Evolutionary conservation across 1,140 invertebrate species (phyloP).

Genomic region (Tigriopus japonicus): DNA sequence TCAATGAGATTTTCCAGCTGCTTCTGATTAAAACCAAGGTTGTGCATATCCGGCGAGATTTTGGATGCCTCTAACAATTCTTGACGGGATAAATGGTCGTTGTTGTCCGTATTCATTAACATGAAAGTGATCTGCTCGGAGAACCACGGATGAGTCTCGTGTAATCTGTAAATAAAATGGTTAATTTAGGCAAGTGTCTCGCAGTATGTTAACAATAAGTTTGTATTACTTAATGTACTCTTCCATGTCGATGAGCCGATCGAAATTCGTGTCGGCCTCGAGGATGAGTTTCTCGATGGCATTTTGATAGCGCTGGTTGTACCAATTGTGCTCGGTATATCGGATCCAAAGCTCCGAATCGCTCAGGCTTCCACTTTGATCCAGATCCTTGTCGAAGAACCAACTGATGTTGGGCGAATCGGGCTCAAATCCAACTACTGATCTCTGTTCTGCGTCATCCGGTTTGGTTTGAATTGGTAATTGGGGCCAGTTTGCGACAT

Average conservation of each 20-base stretch:
- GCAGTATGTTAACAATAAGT: no score
- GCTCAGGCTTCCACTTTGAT: neutral
- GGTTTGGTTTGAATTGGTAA: neutral
- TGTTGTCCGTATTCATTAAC: constrained; percentile 4
- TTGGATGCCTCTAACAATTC: constrained; percentile 3
- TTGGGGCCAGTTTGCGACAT: constrained; percentile 7
- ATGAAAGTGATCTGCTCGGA: constrained; percentile 7
- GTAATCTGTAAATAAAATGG: neutral
- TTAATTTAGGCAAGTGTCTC: no score
- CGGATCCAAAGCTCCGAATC: neutral
- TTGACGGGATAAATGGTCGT: neutral
- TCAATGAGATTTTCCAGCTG: constrained; percentile 7
- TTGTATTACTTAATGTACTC: neutral
- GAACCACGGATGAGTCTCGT: constrained; percentile 8
- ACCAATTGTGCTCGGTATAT: neutral
- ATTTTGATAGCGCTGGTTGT: neutral
- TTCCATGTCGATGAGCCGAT: neutral
- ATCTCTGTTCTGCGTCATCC: neutral
- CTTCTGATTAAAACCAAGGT: constrained; percentile 2
- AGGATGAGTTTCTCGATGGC: constrained; percentile 2
- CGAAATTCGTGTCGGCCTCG: neutral
- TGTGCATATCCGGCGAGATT: neutral
- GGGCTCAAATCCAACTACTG: neutral
- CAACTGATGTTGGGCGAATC: constrained; percentile 2
- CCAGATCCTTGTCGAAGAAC: neutral